Evolutionary conservation across 2,113 vertebrate genomes (phyloP), one percentile per base, ranked within the genome.

Genomic region (Onychostoma macrolepis): DNA sequence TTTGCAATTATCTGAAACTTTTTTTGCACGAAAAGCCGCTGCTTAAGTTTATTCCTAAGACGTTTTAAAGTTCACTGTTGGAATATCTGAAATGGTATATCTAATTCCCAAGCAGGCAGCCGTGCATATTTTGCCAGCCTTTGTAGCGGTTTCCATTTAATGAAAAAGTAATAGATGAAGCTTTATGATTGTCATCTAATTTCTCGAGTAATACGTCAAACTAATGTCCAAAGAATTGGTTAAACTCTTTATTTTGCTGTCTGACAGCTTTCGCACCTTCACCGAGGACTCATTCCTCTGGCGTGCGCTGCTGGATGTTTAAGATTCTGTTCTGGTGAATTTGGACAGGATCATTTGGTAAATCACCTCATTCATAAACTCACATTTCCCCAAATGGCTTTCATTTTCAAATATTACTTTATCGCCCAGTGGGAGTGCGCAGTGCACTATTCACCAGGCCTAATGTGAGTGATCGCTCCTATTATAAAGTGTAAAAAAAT

Each of bases 281-380:
- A 53, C 36, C 4, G 61, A 50, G 53, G 43, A 11, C 43, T 12
- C 50, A 56, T 76, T 41, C 8, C 15, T 36, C 30, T 33, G 43
- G 5, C 19, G 19, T 26, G 58, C 41, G 8, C 45, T 53, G 5
- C 41, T 77, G 43, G 33, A 83, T 83, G 72, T 87, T 81, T 82
- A 89, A 87, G 71, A 48, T 26, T 36, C 85, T n/a, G 21, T 80
- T 30, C 56, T 24, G 85, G 43, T 76, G 76, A 65, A 63, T 83
- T 72, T 69, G 69, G 56, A 65, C 36, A 24, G 50, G 19, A 43
- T 76, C 77, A 69, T 86, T 88, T 85, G 38, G 71, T 87, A 85
- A 88, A 88, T 85, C 82, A 87, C 71, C 38, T 72, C 81, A 86
- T 90, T 86, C 69, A 77, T 88, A 90, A 90, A 41, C 67, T 63